Conservation (phyloP, 2,888 invertebrate genomes). For the Punctoribates punctum region DNA sequence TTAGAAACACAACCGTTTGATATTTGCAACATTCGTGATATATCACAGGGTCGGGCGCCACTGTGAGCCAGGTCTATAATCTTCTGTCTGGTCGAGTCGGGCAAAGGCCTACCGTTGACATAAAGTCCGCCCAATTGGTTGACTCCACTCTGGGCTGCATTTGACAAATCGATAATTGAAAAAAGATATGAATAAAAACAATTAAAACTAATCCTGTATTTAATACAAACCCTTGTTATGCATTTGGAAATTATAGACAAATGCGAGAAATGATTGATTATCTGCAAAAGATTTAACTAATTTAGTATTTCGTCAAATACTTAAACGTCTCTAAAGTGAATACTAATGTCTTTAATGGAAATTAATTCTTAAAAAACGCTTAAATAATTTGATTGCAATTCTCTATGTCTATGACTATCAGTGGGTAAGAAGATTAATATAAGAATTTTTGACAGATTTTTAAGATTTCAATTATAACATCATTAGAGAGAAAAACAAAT, state of each 20-base stretch:
- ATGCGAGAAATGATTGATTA: slow-evolving; percentile 24
- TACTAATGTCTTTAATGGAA: background rate
- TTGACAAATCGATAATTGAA: slow-evolving; percentile 1
- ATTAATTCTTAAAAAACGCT: background rate
- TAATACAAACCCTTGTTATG: slow-evolving; percentile 30
- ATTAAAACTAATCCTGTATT: background rate
- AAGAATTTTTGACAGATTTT: slow-evolving; percentile 32
- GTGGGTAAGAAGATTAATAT: slow-evolving; percentile 23
- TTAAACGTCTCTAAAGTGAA: too few relatives aligned
- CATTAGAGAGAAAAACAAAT: slow-evolving; percentile 12
- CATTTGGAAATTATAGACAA: background rate
- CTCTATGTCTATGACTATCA: background rate
- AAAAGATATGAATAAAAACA: background rate
- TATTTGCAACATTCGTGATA: slow-evolving; percentile 89
- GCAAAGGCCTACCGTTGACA: slow-evolving; percentile 90
- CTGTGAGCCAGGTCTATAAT: slow-evolving; percentile 92
- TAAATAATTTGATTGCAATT: slow-evolving; percentile 26
- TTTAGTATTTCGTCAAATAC: background rate
- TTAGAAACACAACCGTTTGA: slow-evolving; percentile 97
- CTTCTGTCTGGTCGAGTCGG: slow-evolving; percentile 93
- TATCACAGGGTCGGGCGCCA: slow-evolving; percentile 95
- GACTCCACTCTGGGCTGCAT: slow-evolving; percentile 87
- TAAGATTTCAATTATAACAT: slow-evolving; percentile 22
- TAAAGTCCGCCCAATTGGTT: slow-evolving; percentile 98
- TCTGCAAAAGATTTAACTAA: slow-evolving; percentile 27